Base-by-base conservation (phyloP, 2,888 invertebrate genomes). In the Morpho helenor region DNA sequence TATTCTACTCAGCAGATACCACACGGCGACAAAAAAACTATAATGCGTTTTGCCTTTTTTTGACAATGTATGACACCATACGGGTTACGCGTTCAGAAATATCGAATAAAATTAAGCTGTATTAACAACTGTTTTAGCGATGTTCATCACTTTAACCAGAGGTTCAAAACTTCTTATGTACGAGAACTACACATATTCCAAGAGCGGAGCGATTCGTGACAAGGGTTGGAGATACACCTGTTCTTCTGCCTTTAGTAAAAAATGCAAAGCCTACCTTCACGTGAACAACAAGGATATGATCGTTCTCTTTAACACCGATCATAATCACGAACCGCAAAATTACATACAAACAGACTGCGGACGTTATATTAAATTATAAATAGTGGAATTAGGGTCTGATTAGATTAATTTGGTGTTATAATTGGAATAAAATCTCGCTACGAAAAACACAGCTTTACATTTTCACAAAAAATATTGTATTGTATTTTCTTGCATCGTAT, bases 221-320 rank as follows among this genome's bases (percentile, higher is more conserved):
- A 70, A 72, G 2, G 80, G 77, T 0, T 65, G 55, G 8, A 64
- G 80, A 8, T 82, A 73, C 58, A 68, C 57, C n/a, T 82, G 81
- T 49, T 77, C 77, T 4, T 45, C 56, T 62, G 56, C 10, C 31
- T 10, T 40, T 6, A 70, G 65, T 23, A 74, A 65, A n/a, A 49
- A 44, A 0, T 82, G 81, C 55, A 73, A 71, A 48, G 77, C 80
- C 0, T 70, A 69, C 50, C 63, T 69, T 4, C 74, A 80, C 47
- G 66, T 80, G 7, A 67, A 59, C 47, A 61, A 59, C 2, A 60
- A 74, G 22, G 61, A 75, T 48, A 45, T 61, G 3, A 65, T 68
- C 2, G n/a, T 62, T 40, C 45, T 23, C 3, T 48, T 44, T 31
- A 31, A 39, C 7, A 16, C 46, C 5, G 23, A 62, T 2, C 75